Conservation (phyloP, 2,113 vertebrate genomes). For the Cinclus mexicanus region DNA sequence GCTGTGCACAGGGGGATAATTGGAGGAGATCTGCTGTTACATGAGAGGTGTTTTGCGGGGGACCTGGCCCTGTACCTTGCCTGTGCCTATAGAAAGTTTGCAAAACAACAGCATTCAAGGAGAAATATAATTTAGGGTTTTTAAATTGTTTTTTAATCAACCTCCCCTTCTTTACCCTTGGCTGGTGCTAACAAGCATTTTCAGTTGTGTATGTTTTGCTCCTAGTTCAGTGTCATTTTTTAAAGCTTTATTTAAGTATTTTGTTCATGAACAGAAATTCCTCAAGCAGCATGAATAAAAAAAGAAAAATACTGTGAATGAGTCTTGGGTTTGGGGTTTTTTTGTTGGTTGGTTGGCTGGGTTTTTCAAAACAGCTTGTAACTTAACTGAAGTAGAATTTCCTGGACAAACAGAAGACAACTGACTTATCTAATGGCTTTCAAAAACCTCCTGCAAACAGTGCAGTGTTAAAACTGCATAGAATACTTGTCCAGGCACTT, state of each 20-base stretch:
- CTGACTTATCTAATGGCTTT: not conserved
- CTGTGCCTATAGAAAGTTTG: not conserved
- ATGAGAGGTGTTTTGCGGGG: not conserved
- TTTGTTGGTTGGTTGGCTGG: not conserved
- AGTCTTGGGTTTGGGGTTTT: not conserved
- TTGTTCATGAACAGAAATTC: not conserved
- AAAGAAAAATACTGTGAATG: not conserved
- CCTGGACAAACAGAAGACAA: not conserved
- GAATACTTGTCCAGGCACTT: not conserved
- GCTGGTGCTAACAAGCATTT: not conserved
- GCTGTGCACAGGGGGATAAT: no score
- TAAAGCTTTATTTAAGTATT: not conserved
- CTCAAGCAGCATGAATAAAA: not conserved
- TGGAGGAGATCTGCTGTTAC: not conserved
- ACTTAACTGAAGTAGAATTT: not conserved
- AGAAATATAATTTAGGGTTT: not conserved
- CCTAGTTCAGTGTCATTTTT: not conserved
- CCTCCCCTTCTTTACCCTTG: not conserved
- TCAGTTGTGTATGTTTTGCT: not conserved
- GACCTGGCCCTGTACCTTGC: not conserved
- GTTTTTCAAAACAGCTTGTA: not conserved
- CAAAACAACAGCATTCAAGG: not conserved
- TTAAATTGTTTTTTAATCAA: not conserved
- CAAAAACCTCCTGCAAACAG: not conserved
- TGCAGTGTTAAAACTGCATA: not conserved